These are phyloP conservation scores for Pegoplata infirma DNA, from an alignment of 2,888 invertebrate genomes.

Conservation along the genomic window DNA sequence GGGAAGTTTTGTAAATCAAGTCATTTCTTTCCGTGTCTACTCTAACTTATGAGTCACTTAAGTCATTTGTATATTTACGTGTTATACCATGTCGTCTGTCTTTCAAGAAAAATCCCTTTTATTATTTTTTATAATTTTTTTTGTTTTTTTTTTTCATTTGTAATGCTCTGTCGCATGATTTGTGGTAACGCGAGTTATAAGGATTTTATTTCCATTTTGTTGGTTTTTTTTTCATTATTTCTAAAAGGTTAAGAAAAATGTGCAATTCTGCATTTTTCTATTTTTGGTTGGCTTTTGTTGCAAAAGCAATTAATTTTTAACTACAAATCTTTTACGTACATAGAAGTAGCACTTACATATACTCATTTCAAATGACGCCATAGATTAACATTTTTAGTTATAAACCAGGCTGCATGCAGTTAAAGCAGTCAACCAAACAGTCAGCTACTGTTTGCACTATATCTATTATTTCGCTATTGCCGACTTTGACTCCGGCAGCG, in stretches of 20 bases:
- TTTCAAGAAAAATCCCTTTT: conserved; percentile 41
- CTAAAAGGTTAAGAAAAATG: conserved; percentile 21
- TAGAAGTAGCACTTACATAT: conserved; percentile 13
- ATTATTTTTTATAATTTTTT: too few species aligned
- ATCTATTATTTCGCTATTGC: background rate
- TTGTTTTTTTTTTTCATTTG: conserved; percentile 10
- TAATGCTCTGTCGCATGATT: conserved; percentile 53
- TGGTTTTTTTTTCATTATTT: conserved; percentile 21
- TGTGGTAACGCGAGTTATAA: conserved; percentile 50
- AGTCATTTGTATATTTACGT: conserved; percentile 48
- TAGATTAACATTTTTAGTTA: conserved; percentile 33
- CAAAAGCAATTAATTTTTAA: conserved; percentile 63
- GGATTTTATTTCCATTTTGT: conserved; percentile 28
- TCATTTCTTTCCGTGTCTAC: background rate
- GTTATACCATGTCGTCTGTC: conserved; percentile 38
- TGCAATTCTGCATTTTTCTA: conserved; percentile 47
- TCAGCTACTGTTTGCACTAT: background rate
- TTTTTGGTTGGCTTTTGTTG: conserved; percentile 26
- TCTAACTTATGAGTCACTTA: conserved; percentile 51
- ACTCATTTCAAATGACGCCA: conserved; percentile 34
- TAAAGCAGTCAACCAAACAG: conserved; percentile 3
- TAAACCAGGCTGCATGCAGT: conserved; percentile 13
- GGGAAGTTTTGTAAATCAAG: too few species aligned
- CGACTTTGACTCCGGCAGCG: background rate
- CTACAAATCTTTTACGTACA: conserved; percentile 50